Conservation (phyloP, 1,140 invertebrate genomes). For the Linepithema humile region DNA sequence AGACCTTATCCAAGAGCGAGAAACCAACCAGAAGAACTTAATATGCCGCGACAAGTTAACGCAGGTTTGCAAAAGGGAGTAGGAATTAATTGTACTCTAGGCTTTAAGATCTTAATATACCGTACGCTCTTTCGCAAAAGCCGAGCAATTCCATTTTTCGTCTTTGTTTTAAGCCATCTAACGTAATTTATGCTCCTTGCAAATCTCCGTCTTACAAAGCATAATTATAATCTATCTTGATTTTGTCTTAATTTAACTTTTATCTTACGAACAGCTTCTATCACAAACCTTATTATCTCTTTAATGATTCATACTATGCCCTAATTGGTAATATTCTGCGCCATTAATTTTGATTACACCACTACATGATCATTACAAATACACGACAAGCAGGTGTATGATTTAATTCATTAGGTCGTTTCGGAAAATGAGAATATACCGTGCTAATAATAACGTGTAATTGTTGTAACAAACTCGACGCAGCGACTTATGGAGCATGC, state of each 20-base stretch:
- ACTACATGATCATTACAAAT: neutral
- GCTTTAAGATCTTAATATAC: neutral
- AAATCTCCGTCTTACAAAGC: neutral
- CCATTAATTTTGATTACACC: neutral
- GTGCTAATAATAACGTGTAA: neutral
- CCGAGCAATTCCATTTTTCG: neutral
- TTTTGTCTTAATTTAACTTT: neutral
- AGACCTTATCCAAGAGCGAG: neutral
- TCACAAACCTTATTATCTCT: neutral
- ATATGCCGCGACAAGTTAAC: neutral
- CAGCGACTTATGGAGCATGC: neutral
- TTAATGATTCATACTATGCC: neutral
- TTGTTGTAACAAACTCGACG: neutral
- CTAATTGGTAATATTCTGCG: neutral
- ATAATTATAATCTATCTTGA: neutral
- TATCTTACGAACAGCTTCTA: neutral
- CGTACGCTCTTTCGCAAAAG: neutral
- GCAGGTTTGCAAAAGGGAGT: neutral
- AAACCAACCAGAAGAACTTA: neutral
- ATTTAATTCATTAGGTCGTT: conserved; percentile 3
- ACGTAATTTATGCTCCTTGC: conserved; percentile 15
- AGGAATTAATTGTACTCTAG: conserved; percentile 12
- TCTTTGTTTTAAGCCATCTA: neutral
- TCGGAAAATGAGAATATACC: neutral
- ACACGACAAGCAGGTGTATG: neutral